Base-by-base conservation (phyloP, 2,797 vertebrate species). In the Micrastur ruficollis region DNA sequence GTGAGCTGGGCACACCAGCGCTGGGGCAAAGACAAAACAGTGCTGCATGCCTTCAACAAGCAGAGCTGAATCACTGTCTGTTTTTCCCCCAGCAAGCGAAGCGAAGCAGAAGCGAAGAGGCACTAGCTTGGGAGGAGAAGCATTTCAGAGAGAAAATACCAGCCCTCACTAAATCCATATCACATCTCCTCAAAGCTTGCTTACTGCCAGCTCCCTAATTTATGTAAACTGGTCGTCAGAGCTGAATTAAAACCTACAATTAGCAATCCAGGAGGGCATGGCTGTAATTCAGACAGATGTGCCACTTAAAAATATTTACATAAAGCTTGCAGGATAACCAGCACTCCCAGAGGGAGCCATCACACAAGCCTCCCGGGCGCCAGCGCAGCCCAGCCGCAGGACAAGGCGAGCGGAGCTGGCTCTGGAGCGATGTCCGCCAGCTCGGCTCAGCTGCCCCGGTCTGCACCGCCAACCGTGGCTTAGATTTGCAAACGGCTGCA, bases 201-300 rank as follows among this genome's bases (percentile, higher is more conserved):
- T 91, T 90, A 86, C 65, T 81, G 93, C 93, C 92, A 96, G 90
- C 91, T 93, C 83, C 92, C 91, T 98, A 97, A 98, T 98, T 98
- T 97, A 98, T 97, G 97, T 97, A 98, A 98, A 98, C 97, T 65
- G 53, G 59, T 97, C 85, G 86, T 96, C 96, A 97, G 93, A 89
- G 89, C 96, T 97, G 97, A 98, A 98, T 98, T 98, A 98, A 98
- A 97, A 96, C 96, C 93, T 89, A 97, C 10, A 96, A 97, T 96
- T 98, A 97, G 97, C 98, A 98, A 98, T 97, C 97, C 97, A 90
- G 93, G 95, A 97, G 96, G 96, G 96, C 96, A 96, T 2, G 32
- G 91, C 86, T 89, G 76, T 98, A 98, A 98, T 95, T 98, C 98
- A 98, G 94, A 93, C 87, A 96, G 97, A 98, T 97, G 97, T 97